These are phyloP conservation scores for Jaculus jaculus DNA, from an alignment of 2,113 vertebrate genomes.

Conservation along the genomic window DNA sequence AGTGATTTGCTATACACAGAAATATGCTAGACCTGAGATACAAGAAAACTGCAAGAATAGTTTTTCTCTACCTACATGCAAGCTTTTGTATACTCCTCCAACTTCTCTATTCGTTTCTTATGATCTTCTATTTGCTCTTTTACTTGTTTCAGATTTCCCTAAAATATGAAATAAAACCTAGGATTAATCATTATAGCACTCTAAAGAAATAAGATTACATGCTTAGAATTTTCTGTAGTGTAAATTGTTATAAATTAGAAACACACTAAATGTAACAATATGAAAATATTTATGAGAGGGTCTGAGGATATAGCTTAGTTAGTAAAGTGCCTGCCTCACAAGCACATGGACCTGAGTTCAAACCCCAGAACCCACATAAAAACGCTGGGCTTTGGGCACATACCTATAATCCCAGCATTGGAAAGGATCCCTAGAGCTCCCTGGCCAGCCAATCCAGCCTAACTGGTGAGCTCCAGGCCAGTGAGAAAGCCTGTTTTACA, in stretches of 20 bases:
- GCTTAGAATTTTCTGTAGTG: background rate
- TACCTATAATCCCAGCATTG: background rate
- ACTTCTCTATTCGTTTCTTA: slow-evolving; percentile 87
- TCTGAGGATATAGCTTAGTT: background rate
- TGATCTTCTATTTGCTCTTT: slow-evolving; percentile 89
- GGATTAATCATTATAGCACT: slow-evolving; percentile 38
- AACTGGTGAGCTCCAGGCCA: too few relatives aligned
- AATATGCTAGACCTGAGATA: background rate
- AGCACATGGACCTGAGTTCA: background rate
- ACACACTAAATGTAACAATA: background rate
- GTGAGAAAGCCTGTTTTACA: too few relatives aligned
- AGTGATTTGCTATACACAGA: background rate
- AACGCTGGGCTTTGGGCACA: too few relatives aligned
- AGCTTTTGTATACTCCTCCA: slow-evolving; percentile 90
- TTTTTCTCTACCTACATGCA: slow-evolving; percentile 88
- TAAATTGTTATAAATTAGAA: slow-evolving; percentile 29
- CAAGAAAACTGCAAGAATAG: background rate
- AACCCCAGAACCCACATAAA: background rate
- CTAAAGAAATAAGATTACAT: slow-evolving; percentile 13
- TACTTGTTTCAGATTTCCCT: slow-evolving; percentile 89
- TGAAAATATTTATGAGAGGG: background rate
- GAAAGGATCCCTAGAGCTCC: background rate
- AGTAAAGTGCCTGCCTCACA: background rate
- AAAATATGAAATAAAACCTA: slow-evolving; percentile 56
- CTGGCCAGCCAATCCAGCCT: too few relatives aligned